Evolutionary conservation across 1,140 invertebrate genomes (phyloP), one percentile per base, ranked within the genome.

Genomic region (Diachasma alloeum): DNA sequence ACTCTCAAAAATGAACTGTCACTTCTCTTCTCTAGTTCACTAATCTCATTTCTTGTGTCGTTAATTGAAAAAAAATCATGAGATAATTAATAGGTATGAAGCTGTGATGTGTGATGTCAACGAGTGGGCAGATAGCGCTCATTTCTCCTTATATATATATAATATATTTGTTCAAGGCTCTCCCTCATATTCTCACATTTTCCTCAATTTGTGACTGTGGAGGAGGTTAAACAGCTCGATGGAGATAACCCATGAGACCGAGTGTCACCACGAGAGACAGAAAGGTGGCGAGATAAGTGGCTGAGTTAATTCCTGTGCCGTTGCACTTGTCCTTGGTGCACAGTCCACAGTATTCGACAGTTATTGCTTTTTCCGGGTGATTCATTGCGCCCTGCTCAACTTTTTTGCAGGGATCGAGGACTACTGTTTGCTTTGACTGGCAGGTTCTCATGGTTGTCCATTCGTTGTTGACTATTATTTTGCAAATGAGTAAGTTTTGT

Each of bases 321-420:
- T 88, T 88, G 77, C 87, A 88, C 24, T 76, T 80, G 0, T 88
- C 85, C 6, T 74, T 71, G 3, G 68, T 48, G 70, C 87, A 88
- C 0, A 86, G 67, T 0, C 63, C 74, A 72, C 87, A 88, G 31
- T 46, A 78, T 22, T 82, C 66, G 39, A 86, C 67, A 0, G 10
- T 69, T n/a, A 46, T 74, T 11, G 10, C 63, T 0, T 66, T 10
- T 0, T 36, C 15, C 46, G 66, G 9, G 9, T 31, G 36, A 10
- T 77, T 68, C n/a, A 26, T 31, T 15, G 80, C 24, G 56, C 83
- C 83, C 0, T 56, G 26, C 13, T 78, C 9, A 6, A 82, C 80
- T 13, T 72, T 69, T 24, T 81, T 80, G 76, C 87, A 88, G 0
- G 84, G 82, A 59, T 88, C 81, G 6, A 85, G 42, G 0, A 42